Evolutionary conservation across 2,888 invertebrate species (phyloP), one percentile per base, ranked within the genome.

Genomic region (Scaptomyza parva): DNA sequence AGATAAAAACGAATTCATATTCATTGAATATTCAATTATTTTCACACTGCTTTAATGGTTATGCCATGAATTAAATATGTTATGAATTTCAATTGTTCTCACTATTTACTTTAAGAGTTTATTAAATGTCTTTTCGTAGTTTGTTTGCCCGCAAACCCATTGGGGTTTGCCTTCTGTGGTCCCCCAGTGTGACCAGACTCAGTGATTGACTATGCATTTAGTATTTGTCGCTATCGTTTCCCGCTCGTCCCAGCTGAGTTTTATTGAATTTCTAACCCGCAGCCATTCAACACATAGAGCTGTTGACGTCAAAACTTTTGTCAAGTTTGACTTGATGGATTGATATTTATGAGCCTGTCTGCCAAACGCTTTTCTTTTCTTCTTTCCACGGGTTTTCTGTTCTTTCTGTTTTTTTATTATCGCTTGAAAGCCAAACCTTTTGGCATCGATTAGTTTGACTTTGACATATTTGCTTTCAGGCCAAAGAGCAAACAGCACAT

Each of bases 391-490:
- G 8, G 0, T 22, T 4, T 20, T 9, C 7, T 12, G 9, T 3
- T 6, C 1, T 14, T 1, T 2, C 3, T 41, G 8, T 28, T 20
- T 39, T 12, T 47, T 43, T 48, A 26, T 51, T 47, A 51, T 70
- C 51, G 30, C 28, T 52, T 62, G 3, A 28, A 40, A 39, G 59
- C 30, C 54, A 64, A 70, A 57, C 65, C 65, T 70, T 74, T 74
- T 63, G 75, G 24, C 75, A 74, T 70, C 70, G 75, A 70, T 74
- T 74, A 53, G 62, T 74, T 70, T 70, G 61, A 48, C 64, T 64
- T 54, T 65, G 70, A 74, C 69, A 59, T 74, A 74, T 69, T 69
- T 69, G 54, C 52, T n/a, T 41, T 9, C 20, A 6, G 18, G 5
- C 26, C 17, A 33, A 8, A 39, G 22, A 35, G 51, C 52, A 59